phyloP scores from a whole-genome alignment of 30 jellyfish, hydroid and myxozoan genomes.

The Cassiopea andromeda region DNA sequence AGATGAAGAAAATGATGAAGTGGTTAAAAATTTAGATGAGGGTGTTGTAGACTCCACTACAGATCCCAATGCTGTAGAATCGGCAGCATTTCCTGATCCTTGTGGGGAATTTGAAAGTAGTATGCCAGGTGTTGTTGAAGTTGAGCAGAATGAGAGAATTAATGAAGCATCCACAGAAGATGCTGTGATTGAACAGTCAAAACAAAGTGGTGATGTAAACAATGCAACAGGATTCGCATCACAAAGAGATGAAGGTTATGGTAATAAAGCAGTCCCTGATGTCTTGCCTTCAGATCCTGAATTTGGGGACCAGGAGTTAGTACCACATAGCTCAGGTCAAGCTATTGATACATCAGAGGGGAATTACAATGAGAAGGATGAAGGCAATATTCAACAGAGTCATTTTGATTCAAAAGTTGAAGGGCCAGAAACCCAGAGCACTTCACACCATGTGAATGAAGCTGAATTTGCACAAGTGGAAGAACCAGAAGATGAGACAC shows the following conservation, averaged over 20 bases:
- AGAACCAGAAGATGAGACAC: background rate
- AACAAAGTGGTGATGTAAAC: background rate
- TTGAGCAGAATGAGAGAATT: background rate
- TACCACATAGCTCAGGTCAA: background rate
- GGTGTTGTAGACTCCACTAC: background rate
- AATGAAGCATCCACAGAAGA: background rate
- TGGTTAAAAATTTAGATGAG: background rate
- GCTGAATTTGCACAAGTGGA: constrained; percentile 19
- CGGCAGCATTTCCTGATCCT: constrained; percentile 1
- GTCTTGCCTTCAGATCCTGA: background rate
- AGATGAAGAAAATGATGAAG: background rate
- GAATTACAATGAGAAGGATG: background rate
- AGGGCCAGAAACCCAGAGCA: background rate
- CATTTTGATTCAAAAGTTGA: background rate
- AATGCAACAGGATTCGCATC: background rate
- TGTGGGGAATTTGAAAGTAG: constrained; percentile 36
- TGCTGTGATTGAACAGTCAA: background rate
- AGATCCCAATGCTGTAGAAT: background rate
- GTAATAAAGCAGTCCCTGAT: background rate
- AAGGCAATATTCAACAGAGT: background rate
- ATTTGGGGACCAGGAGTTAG: background rate
- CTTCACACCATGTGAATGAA: background rate
- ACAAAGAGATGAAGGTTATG: background rate
- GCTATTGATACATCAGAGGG: background rate
- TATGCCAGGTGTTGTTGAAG: constrained; percentile 18